Conservation (phyloP, 2,888 invertebrate species). For the Eristalinus sepulchralis region DNA sequence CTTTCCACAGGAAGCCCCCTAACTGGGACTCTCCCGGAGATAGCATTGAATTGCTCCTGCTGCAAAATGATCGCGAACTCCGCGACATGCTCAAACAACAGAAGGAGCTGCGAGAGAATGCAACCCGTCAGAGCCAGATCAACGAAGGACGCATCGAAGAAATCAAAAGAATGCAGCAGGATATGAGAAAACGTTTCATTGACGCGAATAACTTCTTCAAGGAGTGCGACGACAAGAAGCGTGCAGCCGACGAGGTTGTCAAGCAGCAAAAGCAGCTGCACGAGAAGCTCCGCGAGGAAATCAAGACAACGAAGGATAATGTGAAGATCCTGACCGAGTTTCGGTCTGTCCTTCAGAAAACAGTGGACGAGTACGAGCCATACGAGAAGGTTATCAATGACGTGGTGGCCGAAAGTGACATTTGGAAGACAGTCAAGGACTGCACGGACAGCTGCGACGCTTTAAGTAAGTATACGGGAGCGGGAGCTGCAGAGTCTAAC, state of each 20-base stretch:
- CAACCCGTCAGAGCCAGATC: background rate
- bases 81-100: constrained; percentile 77
- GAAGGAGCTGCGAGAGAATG: constrained; percentile 72
- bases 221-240: constrained; percentile 78
- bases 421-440: constrained; percentile 78
- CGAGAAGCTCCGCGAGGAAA: constrained; percentile 73
- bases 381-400: constrained; percentile 78
- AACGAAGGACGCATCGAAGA: constrained; percentile 76
- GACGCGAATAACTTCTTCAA: constrained; percentile 79
- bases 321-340: constrained; percentile 74
- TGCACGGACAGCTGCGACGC: constrained; percentile 80
- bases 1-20: constrained; percentile 76
- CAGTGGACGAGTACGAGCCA: constrained; percentile 77
- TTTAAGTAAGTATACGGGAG: constrained; percentile 75
- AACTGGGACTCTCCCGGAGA: constrained; percentile 80
- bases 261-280: constrained; percentile 75
- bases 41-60: constrained; percentile 77
- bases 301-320: constrained; percentile 73
- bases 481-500: too few relatives aligned
- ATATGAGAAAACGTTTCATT: constrained; percentile 78
- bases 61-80: constrained; percentile 78
- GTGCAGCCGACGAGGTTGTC: constrained; percentile 76
- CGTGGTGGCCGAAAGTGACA: constrained; percentile 76
- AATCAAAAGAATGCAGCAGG: constrained; percentile 76
- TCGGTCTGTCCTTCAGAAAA: constrained; percentile 74